These are phyloP conservation scores for Oscheius sp. DNA, from an alignment of 2,888 invertebrate genomes.

Conservation along the genomic window DNA sequence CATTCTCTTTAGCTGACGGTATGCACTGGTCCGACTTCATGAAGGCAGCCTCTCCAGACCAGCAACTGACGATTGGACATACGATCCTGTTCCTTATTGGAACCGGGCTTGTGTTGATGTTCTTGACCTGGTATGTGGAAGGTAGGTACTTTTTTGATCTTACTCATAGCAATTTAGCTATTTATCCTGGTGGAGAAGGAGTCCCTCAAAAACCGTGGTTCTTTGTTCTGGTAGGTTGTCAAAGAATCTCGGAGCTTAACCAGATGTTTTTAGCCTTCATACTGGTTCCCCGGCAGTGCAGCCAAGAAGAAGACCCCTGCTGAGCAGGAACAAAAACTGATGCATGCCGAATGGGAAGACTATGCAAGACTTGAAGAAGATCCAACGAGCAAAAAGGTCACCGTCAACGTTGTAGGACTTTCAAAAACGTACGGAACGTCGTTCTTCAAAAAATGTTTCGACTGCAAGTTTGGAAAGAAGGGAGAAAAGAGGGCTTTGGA, in stretches of 20 bases:
- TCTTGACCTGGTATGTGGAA: conserved; percentile 87
- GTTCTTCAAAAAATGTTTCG: conserved; percentile 65
- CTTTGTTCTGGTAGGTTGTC: conserved; percentile 77
- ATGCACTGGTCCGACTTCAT: conserved; percentile 60
- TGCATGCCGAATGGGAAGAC: conserved; percentile 29
- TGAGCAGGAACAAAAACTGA: conserved; percentile 20
- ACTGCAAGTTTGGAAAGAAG: conserved; percentile 63
- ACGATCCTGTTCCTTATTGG: conserved; percentile 58
- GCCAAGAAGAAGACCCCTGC: conserved; percentile 22
- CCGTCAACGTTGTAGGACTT: conserved; percentile 60
- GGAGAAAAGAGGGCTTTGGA: conserved; percentile 78
- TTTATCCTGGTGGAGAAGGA: conserved; percentile 84
- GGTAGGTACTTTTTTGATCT: no score
- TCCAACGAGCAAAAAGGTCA: conserved; percentile 39
- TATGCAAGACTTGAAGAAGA: conserved; percentile 47
- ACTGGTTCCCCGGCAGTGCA: conserved; percentile 63
- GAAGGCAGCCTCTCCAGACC: conserved; percentile 55
- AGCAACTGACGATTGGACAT: conserved; percentile 60
- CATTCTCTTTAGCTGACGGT: conserved; percentile 48
- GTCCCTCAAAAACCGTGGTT: conserved; percentile 85
- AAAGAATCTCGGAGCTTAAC: background rate
- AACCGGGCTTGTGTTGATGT: conserved; percentile 79
- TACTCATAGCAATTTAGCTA: conserved; percentile 75
- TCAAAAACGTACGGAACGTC: conserved; percentile 65
- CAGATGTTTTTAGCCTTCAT: conserved; percentile 53